Evolutionary conservation across 2,797 vertebrate species (phyloP).

Genomic region (Calcarius lapponicus): DNA sequence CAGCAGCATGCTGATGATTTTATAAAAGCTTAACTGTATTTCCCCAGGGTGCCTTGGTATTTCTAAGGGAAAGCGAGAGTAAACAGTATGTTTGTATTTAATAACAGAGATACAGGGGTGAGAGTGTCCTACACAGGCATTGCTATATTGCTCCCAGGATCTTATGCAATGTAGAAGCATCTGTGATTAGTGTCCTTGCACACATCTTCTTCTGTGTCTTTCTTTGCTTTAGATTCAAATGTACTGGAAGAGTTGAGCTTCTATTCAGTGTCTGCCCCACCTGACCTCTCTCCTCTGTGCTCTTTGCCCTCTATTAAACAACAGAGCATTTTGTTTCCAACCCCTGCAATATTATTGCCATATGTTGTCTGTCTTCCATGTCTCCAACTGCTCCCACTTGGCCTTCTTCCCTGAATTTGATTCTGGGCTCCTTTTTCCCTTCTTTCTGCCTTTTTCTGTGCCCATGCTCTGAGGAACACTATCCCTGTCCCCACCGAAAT

Average conservation of each 20-base stretch:
- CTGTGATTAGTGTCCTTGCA: background rate
- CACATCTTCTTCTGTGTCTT: background rate
- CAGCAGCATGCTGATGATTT: background rate
- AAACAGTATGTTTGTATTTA: background rate
- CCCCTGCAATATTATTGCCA: background rate
- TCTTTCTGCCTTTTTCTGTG: background rate
- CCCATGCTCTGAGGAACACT: background rate
- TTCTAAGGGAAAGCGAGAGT: background rate
- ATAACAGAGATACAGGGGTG: background rate
- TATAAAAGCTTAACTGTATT: background rate
- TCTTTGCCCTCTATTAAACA: background rate
- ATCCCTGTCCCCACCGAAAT: background rate
- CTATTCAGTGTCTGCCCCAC: background rate
- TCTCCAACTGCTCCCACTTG: background rate
- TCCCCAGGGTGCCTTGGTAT: background rate
- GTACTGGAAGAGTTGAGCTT: background rate
- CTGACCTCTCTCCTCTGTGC: background rate
- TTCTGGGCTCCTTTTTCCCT: background rate
- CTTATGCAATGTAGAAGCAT: background rate
- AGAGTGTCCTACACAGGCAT: accelerated
- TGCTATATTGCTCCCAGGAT: background rate
- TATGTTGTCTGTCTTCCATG: background rate
- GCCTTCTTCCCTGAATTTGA: background rate
- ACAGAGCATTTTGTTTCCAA: background rate
- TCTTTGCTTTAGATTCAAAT: background rate